Percentiles rank a stretch among this genome's conserved stretches.
Conservation (phyloP, 2,113 vertebrate genomes). For the Notothenia rossii region DNA sequence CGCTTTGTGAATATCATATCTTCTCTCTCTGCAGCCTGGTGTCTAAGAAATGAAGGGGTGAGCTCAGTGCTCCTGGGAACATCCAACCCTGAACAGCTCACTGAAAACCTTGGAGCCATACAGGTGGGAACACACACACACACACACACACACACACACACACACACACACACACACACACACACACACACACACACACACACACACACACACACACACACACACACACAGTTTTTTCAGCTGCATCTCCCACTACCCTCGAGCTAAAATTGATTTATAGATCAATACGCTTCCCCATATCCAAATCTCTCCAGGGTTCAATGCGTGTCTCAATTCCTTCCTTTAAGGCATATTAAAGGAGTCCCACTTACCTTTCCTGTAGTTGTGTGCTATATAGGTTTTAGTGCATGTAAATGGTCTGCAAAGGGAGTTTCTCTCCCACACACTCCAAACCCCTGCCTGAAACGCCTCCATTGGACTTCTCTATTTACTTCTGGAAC, state of each 20-base stretch:
- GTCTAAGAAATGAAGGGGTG: slow-evolving; percentile 96
- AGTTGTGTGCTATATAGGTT: no score
- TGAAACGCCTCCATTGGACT: no score
- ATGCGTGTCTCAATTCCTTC: slow-evolving; percentile 10
- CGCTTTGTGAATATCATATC: neutral
- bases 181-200: no score
- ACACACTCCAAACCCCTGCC: no score
- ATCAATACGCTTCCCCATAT: neutral
- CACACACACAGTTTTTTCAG: neutral
- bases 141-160: slow-evolving; percentile 1
- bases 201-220: no score
- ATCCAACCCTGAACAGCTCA: slow-evolving; percentile 95
- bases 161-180: no score
- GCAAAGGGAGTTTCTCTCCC: no score
- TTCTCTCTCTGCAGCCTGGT: slow-evolving; percentile 88
- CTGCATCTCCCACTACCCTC: neutral
- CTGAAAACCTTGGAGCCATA: slow-evolving; percentile 98
- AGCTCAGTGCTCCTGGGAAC: slow-evolving; percentile 97
- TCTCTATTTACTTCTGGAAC: no score
- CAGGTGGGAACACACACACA: slow-evolving; percentile 84
- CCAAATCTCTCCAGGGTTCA: neutral
- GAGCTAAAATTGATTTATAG: neutral
- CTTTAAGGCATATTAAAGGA: neutral
- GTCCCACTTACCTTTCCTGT: no score
- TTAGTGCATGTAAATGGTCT: no score